Evolutionary conservation across 2,888 invertebrate species (phyloP), one percentile per base, ranked within the genome.

Genomic region (Calameuta pallipes): DNA sequence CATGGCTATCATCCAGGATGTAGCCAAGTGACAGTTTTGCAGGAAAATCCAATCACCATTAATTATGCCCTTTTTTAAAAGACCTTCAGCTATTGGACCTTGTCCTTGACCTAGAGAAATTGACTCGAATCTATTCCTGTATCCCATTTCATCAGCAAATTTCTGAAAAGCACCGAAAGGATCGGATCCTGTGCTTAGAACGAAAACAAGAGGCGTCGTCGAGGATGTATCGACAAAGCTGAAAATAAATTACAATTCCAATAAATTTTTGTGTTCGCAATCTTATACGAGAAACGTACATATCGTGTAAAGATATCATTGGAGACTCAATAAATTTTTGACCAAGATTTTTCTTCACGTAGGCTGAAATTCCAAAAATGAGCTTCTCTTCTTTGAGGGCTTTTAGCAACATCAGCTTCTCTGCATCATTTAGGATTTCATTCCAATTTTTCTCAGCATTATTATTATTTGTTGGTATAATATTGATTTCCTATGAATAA

Each of bases 101-200:
- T 98, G 98, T 0, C 98, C 98, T 88, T 96, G 96, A 0, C 98
- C 98, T 13, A 98, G 92, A 0, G 98, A 98, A 86, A 98, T 97
- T 0, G 97, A 96, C 87, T 94, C 95, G 74, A 83, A 86, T 80
- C 81, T 84, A 6, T 94, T 95, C 71, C 93, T 92, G 88, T 94
- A 95, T 6, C 95, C 95, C 94, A 95, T 95, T 83, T 96, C 96
- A 0, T 93, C 92, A 0, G 97, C 96, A 87, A 98, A 96, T 89
- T 96, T 95, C 81, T 95, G 95, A 87, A 98, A 97, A 0, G 95
- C 94, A 33, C 95, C 94, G 90, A 97, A 96, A 0, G 97, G 97
- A 93, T 98, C 98, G 0, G 97, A 97, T 0, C 98, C 98, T 0
- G 96, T 95, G 83, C 97, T 97, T 78, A 98, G 92, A 0, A 98